Base-by-base conservation (phyloP, 2,888 invertebrate genomes). In the Sarcophaga rosellei region DNA sequence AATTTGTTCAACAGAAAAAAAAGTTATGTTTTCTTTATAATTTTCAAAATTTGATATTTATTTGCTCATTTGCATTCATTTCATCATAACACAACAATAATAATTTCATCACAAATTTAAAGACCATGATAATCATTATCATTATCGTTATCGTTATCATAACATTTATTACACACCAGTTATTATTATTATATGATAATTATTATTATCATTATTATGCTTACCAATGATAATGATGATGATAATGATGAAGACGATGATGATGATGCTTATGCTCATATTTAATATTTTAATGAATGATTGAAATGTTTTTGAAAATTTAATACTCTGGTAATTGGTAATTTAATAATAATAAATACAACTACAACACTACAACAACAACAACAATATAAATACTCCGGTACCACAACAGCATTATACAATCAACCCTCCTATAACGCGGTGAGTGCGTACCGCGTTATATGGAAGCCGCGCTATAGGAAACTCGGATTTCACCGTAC, bases 211-310 rank as follows among this genome's bases (percentile, higher is more conserved):
- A 44, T 20, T 4, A 25, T 44, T 35, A 69, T 59, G n/a, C 25
- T 61, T 45, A 44, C 0, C 0, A 35, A 35, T 35, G 35, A 35
- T 17, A 53, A 53, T 12, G 53, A 15, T 53, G 12, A 47, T 47
- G 15, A 47, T 15, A 3, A 47, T 15, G 15, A 15, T 47, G 11
- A 47, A n/a, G n/a, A n/a, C n/a, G n/a, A n/a, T n/a, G n/a, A 47
- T 47, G 11, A 2, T 53, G 17, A 53, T 53, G 12, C 17, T 53
- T 15, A 53, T 47, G 53, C 12, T 53, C 5, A 53, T 57, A 65
- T 44, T 79, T 72, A 79, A 65, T 21, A 61, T 73, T 57, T 44
- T 72, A 35, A 79, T 17, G 62, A 63, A 59, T 20, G 68, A 75
- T 81, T 74, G 62, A 44, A 35, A 23, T 76, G n/a, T 45, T 65